Evolutionary conservation across 2,797 vertebrate species (phyloP).

Genomic region (Furcifer pardalis): DNA sequence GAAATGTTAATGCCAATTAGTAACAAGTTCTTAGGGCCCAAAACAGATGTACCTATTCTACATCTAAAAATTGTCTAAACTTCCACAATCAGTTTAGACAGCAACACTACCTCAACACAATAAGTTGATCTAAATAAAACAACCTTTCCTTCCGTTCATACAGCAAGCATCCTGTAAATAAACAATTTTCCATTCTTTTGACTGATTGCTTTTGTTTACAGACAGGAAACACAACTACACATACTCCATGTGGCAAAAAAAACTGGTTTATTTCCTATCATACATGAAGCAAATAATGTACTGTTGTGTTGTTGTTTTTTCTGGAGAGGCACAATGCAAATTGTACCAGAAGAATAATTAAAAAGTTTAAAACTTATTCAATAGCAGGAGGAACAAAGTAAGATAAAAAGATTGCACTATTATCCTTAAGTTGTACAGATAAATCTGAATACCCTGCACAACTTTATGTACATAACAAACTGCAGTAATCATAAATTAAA

Average conservation of each 20-base stretch:
- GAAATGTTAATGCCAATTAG: background rate
- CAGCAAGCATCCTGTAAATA: slow-evolving; percentile 76
- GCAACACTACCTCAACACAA: slow-evolving; percentile 62
- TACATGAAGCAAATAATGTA: slow-evolving; percentile 46
- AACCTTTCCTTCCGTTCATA: slow-evolving; percentile 82
- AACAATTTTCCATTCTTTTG: slow-evolving; percentile 60
- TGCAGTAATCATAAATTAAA: background rate
- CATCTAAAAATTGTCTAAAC: slow-evolving; percentile 20
- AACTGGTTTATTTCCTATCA: slow-evolving; percentile 60
- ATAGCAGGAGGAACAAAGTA: background rate
- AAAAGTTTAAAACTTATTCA: background rate
- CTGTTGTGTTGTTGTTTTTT: too few species aligned
- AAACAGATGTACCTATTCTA: slow-evolving; percentile 13
- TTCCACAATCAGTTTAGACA: slow-evolving; percentile 42
- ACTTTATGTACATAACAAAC: background rate
- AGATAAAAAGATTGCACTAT: background rate
- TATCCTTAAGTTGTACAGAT: background rate
- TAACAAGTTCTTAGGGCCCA: slow-evolving; percentile 31
- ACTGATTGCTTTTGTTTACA: slow-evolving; percentile 68
- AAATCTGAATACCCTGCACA: background rate
- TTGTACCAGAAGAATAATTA: slow-evolving; percentile 4
- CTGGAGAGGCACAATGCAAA: slow-evolving; percentile 19
- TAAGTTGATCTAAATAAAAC: slow-evolving; percentile 54
- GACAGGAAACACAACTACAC: slow-evolving; percentile 71
- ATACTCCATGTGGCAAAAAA: slow-evolving; percentile 51